These are phyloP conservation scores for Notodonta ziczac DNA, from an alignment of 2,888 invertebrate genomes.

Conservation along the genomic window DNA sequence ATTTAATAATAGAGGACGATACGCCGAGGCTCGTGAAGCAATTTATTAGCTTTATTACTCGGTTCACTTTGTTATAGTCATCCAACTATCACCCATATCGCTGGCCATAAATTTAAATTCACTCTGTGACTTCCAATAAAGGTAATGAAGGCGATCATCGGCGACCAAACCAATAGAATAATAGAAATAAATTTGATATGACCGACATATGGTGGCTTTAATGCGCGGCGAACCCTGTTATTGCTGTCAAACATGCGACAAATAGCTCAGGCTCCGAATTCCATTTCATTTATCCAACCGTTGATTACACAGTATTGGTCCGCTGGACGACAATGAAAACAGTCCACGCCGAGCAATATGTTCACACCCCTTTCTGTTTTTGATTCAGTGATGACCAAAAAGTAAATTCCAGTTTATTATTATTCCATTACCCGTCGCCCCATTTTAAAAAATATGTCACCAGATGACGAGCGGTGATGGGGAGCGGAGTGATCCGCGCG, in stretches of 20 bases:
- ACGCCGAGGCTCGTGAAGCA: conserved; percentile 58
- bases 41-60: conserved; percentile 79
- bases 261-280: conserved; percentile 74
- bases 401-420: conserved; percentile 85
- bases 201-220: conserved; percentile 82
- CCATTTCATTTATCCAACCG: conserved; percentile 76
- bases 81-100: conserved; percentile 79
- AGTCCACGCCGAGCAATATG: conserved; percentile 77
- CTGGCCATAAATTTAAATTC: conserved; percentile 80
- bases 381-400: conserved; percentile 82
- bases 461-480: conserved; percentile 76
- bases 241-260: conserved; percentile 85
- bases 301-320: conserved; percentile 83
- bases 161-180: conserved; percentile 80
- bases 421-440: conserved; percentile 82
- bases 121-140: conserved; percentile 82
- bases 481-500: conserved; percentile 67
- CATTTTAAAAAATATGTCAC: conserved; percentile 83
- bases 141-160: conserved; percentile 82
- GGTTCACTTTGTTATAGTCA: conserved; percentile 78
- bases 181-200: conserved; percentile 85
- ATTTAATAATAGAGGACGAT: conserved; percentile 49
- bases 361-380: conserved; percentile 83
- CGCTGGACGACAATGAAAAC: conserved; percentile 77
- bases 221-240: conserved; percentile 81